A percentile compares a stretch with the other conserved stretches of the same genome.
These are phyloP conservation scores for fruit fly (Drosophila melanogaster) DNA, from an alignment of 1,140 invertebrate species.

Conservation along the genomic window DNA sequence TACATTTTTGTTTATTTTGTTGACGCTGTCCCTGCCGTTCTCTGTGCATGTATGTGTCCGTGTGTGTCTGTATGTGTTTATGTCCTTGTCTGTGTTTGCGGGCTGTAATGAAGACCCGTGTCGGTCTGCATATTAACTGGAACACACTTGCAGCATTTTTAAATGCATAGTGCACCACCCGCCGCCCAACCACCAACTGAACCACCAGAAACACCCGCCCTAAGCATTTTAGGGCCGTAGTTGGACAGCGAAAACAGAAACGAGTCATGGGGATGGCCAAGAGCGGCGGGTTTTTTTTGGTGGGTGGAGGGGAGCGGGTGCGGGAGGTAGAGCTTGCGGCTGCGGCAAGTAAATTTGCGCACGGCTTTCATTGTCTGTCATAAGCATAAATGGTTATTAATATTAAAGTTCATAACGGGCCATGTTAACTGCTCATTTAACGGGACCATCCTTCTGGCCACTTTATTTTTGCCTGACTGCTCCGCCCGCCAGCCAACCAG, in stretches of 20 bases:
- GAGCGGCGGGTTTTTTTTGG: background rate
- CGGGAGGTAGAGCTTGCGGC: no score
- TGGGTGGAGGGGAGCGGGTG: background rate
- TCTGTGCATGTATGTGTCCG: constrained; percentile 9
- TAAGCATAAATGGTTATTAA: constrained; percentile 80
- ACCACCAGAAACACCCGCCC: constrained; percentile 24
- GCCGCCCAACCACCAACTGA: background rate
- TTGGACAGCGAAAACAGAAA: constrained; percentile 65
- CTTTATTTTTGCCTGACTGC: constrained; percentile 53
- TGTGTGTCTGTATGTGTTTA: background rate
- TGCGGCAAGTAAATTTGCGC: constrained; percentile 16
- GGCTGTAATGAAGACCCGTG: constrained; percentile 71
- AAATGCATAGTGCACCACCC: constrained; percentile 54
- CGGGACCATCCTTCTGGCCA: constrained; percentile 55
- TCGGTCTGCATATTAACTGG: constrained; percentile 78
- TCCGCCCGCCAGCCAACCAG: background rate
- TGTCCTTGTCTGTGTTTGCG: constrained; percentile 31
- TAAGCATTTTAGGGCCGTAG: constrained; percentile 75
- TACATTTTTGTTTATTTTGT: constrained; percentile 69
- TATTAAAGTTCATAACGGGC: constrained; percentile 72
- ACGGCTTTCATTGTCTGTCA: constrained; percentile 70
- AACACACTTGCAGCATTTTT: constrained; percentile 62
- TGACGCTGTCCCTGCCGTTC: constrained; percentile 44
- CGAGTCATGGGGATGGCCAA: background rate
- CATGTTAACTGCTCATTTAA: constrained; percentile 63